Evolutionary conservation across 2,113 vertebrate genomes (phyloP), one percentile per base, ranked within the genome.

Genomic region (Dicerorhinus sumatrensis): DNA sequence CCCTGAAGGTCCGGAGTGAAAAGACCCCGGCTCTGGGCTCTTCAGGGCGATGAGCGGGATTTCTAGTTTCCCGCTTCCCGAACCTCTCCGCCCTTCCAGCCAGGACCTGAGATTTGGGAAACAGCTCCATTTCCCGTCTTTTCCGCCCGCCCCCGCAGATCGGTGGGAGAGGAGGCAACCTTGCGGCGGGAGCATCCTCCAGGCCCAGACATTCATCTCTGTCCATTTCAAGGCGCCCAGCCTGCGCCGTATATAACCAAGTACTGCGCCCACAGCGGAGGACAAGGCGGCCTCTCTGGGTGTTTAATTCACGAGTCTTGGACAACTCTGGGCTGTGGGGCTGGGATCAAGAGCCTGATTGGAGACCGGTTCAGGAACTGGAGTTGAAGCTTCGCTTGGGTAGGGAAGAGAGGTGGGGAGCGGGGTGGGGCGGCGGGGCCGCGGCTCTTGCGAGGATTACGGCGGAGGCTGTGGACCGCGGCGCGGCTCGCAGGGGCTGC

Each of bases 391-490:
- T 75, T 54, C n/a, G 1, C 39, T 33, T 1, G 39, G 91, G 63
- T 25, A 17, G 13, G 20, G 42, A 14, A 12, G 46, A 54, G 16
- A 5, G 29, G 70, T 13, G 56, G 46, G 72, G 60, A 31, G 54
- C 12, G 76, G 58, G 11, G 79, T 1, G 63, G 70, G 60, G 77
- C 10, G 8, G 58, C 8, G 1, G 1, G 21, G 70, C 98, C 98
- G 98, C 98, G 8, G 89, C 98, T 97, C 98, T 81, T 98, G 82
- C 17, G 97, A 96, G 97, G 92, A 97, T 97, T 98, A 98, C 97
- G 98, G 98, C 87, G 87, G 62, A 91, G 94, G 73, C 97, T 69
- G 97, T 84, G 97, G 97, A 92, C 89, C 97, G 65, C 65, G 42
- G 96, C 65, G 84, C 85, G 1, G 72, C 96, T 96, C 70, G 29